These are phyloP conservation scores for Drosophila yooni DNA, from an alignment of 2,888 invertebrate species.

Conservation along the genomic window DNA sequence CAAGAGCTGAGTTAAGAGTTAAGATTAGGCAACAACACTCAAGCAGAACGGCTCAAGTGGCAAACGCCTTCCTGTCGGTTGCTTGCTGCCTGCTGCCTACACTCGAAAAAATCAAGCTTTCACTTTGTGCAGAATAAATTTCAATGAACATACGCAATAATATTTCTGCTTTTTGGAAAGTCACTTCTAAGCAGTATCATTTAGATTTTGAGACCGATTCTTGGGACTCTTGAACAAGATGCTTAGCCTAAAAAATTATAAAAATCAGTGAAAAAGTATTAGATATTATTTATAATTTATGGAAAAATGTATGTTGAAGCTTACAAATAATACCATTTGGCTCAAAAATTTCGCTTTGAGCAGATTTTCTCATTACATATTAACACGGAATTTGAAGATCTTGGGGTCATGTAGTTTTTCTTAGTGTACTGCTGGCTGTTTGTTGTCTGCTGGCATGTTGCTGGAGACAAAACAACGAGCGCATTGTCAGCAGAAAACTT, in stretches of 20 bases:
- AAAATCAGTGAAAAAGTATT: neutral
- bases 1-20: constrained; percentile 5
- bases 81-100: constrained; percentile 6
- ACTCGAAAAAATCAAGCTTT: neutral
- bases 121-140: neutral
- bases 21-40: constrained; percentile 29
- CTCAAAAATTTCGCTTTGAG: too few species aligned
- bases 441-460: constrained; percentile 20
- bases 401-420: neutral
- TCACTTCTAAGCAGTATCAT: neutral
- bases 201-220: neutral
- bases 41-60: constrained; percentile 46
- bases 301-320: neutral
- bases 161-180: neutral
- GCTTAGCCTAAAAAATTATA: neutral
- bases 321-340: neutral
- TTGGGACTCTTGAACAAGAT: neutral
- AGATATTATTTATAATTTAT: neutral
- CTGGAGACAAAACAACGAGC: constrained; percentile 54
- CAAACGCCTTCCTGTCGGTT: constrained; percentile 22
- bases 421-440: constrained; percentile 1
- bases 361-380: neutral
- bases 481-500: constrained; percentile 77
- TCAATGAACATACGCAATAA: neutral
- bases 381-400: neutral